phyloP scores from a whole-genome alignment of 2,113 vertebrate species.

The Callithrix jacchus region DNA sequence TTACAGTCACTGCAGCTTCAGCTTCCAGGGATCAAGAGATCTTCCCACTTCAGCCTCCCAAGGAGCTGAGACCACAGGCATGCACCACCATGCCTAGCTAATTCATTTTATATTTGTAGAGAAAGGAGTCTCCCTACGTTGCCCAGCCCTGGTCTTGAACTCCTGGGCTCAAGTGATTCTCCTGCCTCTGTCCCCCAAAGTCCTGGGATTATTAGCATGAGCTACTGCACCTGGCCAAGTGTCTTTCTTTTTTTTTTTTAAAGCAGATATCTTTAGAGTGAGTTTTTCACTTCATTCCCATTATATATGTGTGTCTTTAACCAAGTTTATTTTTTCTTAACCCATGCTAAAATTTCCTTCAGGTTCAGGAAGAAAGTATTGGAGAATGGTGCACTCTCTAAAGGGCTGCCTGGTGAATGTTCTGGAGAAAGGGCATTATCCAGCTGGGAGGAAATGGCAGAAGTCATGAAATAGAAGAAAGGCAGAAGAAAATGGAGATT shows the following conservation, averaged over 20 bases:
- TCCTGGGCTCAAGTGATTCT: too few relatives aligned
- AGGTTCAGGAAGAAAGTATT: neutral
- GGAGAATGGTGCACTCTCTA: neutral
- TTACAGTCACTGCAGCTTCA: too few relatives aligned
- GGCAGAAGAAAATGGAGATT: neutral
- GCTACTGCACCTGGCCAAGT: neutral
- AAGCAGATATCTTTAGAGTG: neutral
- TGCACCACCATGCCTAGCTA: too few relatives aligned
- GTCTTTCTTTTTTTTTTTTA: neutral
- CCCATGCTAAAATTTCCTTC: neutral
- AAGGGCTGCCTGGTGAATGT: neutral
- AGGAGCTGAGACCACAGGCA: too few relatives aligned
- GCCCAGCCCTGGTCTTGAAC: too few relatives aligned
- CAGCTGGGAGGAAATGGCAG: neutral
- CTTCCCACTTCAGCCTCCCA: too few relatives aligned
- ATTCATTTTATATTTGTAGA: too few relatives aligned
- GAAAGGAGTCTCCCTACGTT: too few relatives aligned
- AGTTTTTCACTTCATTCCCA: neutral
- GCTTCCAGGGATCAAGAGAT: too few relatives aligned
- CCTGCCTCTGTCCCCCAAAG: too few relatives aligned
- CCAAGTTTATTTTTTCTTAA: neutral
- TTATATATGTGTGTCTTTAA: neutral
- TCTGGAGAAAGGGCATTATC: neutral
- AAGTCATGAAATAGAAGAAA: neutral
- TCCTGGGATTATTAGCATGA: too few relatives aligned